Evolutionary conservation across 2,113 vertebrate species (phyloP), one percentile per base, ranked within the genome.

Genomic region (Pomatorhinus ruficollis): DNA sequence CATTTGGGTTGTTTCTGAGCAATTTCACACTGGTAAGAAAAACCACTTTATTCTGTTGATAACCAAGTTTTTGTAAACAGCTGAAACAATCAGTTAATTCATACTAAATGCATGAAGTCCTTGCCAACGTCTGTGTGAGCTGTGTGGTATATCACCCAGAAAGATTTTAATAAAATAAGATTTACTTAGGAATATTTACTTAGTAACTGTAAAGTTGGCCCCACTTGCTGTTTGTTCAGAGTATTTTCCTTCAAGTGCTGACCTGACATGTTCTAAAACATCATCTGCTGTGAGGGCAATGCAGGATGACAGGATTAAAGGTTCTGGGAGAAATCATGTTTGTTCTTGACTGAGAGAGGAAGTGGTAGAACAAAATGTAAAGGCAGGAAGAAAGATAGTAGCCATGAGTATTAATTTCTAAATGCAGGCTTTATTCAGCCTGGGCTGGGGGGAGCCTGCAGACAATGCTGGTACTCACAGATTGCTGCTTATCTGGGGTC

Each of bases 301-400:
- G 75, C 88, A 78, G 79, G 63, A 28, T 87, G 90, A 95, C 86
- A 77, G 88, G 54, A 77, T 90, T 80, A 59, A 94, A 65, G 42
- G 59, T 83, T 61, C 63, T 88, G 79, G 15, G 66, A 68, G 31
- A 90, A 92, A 83, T 93, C 64, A 12, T 83, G 95, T 93, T 92
- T 77, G 59, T 21, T 96, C 86, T 92, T 95, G 92, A 95, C 52
- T 50, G 54, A 77, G 88, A 92, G 68, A 70, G 88, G 83, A 89
- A 89, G 47, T 33, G 30, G 50, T 35, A 8, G 30, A 65, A 65
- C 14, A 60, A 21, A 85, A 87, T 44, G 69, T 33, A 89, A 87
- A 93, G 47, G 65, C 81, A 50, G 79, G 50, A 72, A 72, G 90
- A 90, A 60, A 92, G 54, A 79, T 66, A 50, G 25, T 27, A 70